Evolutionary conservation across 2,888 invertebrate species (phyloP).

Genomic region (Acrocera orbiculus): DNA sequence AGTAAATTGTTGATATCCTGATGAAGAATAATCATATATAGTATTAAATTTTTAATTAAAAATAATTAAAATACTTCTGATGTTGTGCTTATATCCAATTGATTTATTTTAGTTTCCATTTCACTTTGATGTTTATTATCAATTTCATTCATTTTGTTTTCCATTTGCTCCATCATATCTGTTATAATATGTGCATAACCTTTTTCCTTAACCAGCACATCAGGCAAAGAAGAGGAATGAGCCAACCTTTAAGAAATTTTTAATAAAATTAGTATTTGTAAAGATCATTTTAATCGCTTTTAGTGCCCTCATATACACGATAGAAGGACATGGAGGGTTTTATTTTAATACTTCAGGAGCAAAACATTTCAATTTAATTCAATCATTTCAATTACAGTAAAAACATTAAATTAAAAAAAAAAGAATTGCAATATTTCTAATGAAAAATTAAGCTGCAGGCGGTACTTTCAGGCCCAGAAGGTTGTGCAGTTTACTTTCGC

Average conservation of each 20-base stretch:
- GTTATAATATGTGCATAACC: constrained; percentile 66
- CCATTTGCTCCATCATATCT: constrained; percentile 52
- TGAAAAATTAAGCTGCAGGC: too few species aligned
- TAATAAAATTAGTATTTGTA: background rate
- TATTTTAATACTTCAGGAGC: too few species aligned
- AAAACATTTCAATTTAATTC: too few species aligned
- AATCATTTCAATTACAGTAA: too few species aligned
- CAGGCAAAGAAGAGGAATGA: constrained; percentile 73
- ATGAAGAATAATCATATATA: background rate
- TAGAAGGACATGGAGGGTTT: too few species aligned
- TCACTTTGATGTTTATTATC: constrained; percentile 69
- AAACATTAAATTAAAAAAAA: too few species aligned
- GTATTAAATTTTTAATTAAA: background rate
- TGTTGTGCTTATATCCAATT: constrained; percentile 57
- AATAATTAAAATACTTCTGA: constrained; percentile 18
- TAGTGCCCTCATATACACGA: too few species aligned
- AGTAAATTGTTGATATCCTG: constrained; percentile 67
- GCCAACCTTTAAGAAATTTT: constrained; percentile 34
- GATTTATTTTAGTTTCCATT: constrained; percentile 71
- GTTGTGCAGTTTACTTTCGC: too few species aligned
- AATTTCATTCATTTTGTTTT: constrained; percentile 49
- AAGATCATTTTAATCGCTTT: too few species aligned
- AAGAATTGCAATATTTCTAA: too few species aligned
- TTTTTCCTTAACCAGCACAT: constrained; percentile 75
- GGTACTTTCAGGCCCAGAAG: too few species aligned